phyloP scores from a whole-genome alignment of 2,888 invertebrate species.

The Watsonalla cultraria region DNA sequence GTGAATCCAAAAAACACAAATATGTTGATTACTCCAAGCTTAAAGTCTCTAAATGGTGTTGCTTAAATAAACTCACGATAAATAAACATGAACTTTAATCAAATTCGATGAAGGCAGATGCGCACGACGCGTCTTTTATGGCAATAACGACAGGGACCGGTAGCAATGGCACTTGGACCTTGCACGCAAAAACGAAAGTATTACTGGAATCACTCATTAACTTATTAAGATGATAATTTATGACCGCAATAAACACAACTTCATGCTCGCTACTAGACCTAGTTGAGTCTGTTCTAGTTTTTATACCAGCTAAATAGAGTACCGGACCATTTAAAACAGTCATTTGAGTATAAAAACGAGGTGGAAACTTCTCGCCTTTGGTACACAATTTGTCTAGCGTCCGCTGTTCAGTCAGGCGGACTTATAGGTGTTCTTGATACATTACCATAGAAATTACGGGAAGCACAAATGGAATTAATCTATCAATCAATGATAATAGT shows the following conservation, averaged over 20 bases:
- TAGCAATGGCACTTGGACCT: slow-evolving; percentile 52
- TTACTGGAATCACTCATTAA: slow-evolving; percentile 72
- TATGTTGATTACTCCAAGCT: slow-evolving; percentile 6
- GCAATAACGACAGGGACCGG: slow-evolving; percentile 61
- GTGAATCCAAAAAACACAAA: not conserved
- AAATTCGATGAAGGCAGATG: slow-evolving; percentile 77
- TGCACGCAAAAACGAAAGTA: slow-evolving; percentile 60
- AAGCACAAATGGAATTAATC: slow-evolving; percentile 28
- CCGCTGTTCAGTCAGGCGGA: slow-evolving; percentile 12
- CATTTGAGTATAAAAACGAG: slow-evolving; percentile 16
- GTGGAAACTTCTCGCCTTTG: slow-evolving; percentile 21
- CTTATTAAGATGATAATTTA: slow-evolving; percentile 77
- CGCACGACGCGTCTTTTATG: slow-evolving; percentile 56
- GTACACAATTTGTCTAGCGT: slow-evolving; percentile 29
- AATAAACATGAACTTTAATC: slow-evolving; percentile 76
- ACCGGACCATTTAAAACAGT: slow-evolving; percentile 13
- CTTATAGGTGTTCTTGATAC: slow-evolving; percentile 18
- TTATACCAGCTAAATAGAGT: slow-evolving; percentile 19
- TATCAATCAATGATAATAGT: slow-evolving; percentile 36
- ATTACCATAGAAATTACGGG: slow-evolving; percentile 34
- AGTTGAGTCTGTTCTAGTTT: slow-evolving; percentile 32
- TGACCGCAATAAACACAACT: slow-evolving; percentile 60
- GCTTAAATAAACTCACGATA: slow-evolving; percentile 59
- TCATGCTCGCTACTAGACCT: slow-evolving; percentile 47
- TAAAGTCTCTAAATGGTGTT: slow-evolving; percentile 38